Evolutionary conservation across 2,113 vertebrate species (phyloP), one percentile per base, ranked within the genome.

Genomic region (Salvator merianae): DNA sequence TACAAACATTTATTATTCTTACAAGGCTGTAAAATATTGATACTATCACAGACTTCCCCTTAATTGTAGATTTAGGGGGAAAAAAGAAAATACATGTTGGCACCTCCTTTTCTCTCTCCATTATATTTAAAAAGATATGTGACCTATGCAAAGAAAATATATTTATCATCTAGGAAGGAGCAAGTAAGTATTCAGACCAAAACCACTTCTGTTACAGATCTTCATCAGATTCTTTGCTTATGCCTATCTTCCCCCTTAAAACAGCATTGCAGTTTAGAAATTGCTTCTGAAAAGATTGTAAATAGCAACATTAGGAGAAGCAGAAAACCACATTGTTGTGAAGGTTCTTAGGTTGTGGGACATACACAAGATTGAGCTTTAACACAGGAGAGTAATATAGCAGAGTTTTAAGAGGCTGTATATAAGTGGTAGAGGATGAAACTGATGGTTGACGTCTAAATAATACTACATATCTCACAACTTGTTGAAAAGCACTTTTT

Each of bases 401-500:
- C 40, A 91, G 83, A 87, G 87, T 94, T 95, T 91, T 91, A 94
- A 95, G 91, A 91, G 88, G 81, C 78, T 94, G 90, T 91, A 93
- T 94, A 87, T 95, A 96, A 95, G 90, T 78, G 91, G 89, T 85
- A 91, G 93, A 94, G 91, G 94, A 96, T 95, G 95, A 95, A 96
- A 92, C 95, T 91, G 93, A 95, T 94, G 92, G 95, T 90, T 96
- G 95, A 95, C 94, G 93, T 95, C 96, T 96, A 95, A 96, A 96
- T 96, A 96, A 96, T 96, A 96, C 94, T 94, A 96, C 73, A 43
- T 96, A 96, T 95, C 96, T 96, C 96, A 94, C 95, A 97, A 97
- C 95, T 96, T 96, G 96, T 97, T 97, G 96, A 95, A 96, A 96
- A 97, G 96, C 95, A 96, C 94, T 96, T 96, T 96, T 96, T 95